These are phyloP conservation scores for Crocallis elinguaria DNA, from an alignment of 2,888 invertebrate species.

Conservation along the genomic window DNA sequence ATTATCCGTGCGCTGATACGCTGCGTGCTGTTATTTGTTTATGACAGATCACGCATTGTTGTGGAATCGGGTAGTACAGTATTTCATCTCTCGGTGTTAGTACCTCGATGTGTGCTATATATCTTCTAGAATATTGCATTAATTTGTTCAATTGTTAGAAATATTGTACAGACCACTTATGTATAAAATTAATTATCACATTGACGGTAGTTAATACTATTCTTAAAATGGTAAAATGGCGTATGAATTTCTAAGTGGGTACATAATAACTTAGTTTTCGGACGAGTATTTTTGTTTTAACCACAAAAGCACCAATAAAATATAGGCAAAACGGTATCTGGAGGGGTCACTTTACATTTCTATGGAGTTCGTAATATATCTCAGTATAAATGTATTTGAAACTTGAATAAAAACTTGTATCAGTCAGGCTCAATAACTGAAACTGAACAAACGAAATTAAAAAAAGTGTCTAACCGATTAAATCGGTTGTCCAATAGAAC, in stretches of 20 bases:
- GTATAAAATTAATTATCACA: conserved; percentile 46
- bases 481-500: no score
- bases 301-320: conserved; percentile 26
- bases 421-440: conserved; percentile 26
- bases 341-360: conserved; percentile 23
- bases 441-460: background rate
- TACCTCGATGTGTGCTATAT: no score
- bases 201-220: conserved; percentile 52
- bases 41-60: no score
- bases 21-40: no score
- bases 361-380: conserved; percentile 20
- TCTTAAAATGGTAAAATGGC: conserved; percentile 37
- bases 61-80: no score
- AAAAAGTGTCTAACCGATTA: background rate
- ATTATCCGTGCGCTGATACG: no score
- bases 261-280: conserved; percentile 1
- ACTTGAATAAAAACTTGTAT: conserved; percentile 24
- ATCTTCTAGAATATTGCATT: background rate
- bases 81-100: no score
- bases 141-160: conserved; percentile 6
- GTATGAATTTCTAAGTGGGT: conserved; percentile 27
- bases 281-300: conserved; percentile 20
- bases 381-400: conserved; percentile 10
- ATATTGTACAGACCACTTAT: conserved; percentile 23
- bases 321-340: conserved; percentile 23